phyloP scores from a whole-genome alignment of 2,888 invertebrate species.

The Caenorhabditis doughertyi region DNA sequence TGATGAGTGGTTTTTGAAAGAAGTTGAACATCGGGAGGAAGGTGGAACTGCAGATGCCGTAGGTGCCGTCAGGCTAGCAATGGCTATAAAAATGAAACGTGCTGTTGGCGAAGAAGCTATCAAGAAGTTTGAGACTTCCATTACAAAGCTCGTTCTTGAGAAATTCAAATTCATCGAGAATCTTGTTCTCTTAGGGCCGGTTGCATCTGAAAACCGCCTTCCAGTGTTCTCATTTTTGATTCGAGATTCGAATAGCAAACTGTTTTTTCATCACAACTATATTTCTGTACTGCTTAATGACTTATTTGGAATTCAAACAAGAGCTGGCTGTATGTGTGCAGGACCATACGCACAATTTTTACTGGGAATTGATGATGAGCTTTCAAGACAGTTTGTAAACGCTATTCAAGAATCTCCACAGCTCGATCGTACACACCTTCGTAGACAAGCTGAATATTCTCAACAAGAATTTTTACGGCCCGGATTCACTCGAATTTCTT shows the following conservation, averaged over 20 bases:
- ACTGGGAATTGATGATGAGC: slow-evolving; percentile 89
- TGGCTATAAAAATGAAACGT: slow-evolving; percentile 91
- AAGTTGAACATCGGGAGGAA: slow-evolving; percentile 81
- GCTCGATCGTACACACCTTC: slow-evolving; percentile 85
- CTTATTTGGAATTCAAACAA: slow-evolving; percentile 89
- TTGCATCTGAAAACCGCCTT: slow-evolving; percentile 84
- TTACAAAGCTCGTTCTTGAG: slow-evolving; percentile 2
- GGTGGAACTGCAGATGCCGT: slow-evolving; percentile 74
- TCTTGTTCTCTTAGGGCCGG: slow-evolving; percentile 27
- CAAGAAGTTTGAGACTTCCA: slow-evolving; percentile 84
- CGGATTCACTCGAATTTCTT: slow-evolving; percentile 91
- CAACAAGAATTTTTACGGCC: slow-evolving; percentile 84
- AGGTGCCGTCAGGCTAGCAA: slow-evolving; percentile 89
- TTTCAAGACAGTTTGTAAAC: slow-evolving; percentile 89
- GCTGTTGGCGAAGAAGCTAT: slow-evolving; percentile 89
- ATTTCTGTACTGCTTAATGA: slow-evolving; percentile 92
- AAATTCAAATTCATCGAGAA: slow-evolving; percentile 8
- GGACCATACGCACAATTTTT: slow-evolving; percentile 91
- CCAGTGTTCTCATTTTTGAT: slow-evolving; percentile 93
- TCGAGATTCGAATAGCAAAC: slow-evolving; percentile 85
- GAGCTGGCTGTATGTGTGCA: slow-evolving; percentile 87
- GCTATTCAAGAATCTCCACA: slow-evolving; percentile 87
- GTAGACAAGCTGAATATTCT: slow-evolving; percentile 84
- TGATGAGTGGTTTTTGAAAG: slow-evolving; percentile 85
- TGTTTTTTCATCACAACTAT: slow-evolving; percentile 92